A percentile compares a stretch with the other conserved stretches of the same genome.
Evolutionary conservation across 2,113 vertebrate species (phyloP).

Genomic region (Lipotes vexillifer): DNA sequence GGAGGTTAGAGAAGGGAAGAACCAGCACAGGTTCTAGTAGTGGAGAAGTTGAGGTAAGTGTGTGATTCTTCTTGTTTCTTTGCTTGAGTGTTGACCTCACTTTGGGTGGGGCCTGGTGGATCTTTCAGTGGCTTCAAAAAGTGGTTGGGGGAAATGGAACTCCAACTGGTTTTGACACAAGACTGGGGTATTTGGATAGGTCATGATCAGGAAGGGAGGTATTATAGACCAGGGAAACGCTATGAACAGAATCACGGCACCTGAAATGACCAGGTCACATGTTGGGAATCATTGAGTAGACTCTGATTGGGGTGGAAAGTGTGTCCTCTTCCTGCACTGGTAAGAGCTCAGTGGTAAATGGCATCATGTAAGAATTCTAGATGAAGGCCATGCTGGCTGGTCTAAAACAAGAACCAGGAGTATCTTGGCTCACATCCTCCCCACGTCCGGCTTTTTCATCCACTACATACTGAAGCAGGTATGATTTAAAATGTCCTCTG

Average conservation of each 20-base stretch:
- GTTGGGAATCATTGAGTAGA: not conserved
- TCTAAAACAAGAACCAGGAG: not conserved
- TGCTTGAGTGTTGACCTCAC: not conserved
- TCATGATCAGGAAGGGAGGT: not conserved
- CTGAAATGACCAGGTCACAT: not conserved
- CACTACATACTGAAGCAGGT: too few species aligned
- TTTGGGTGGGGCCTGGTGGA: not conserved
- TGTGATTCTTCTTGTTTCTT: not conserved
- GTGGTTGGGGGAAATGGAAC: not conserved
- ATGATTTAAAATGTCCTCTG: not conserved
- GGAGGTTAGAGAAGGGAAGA: not conserved
- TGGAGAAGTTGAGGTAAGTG: not conserved
- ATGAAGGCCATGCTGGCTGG: not conserved
- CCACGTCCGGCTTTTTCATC: too few species aligned
- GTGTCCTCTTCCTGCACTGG: not conserved
- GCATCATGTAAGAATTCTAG: not conserved
- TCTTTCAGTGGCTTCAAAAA: not conserved
- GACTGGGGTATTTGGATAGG: not conserved
- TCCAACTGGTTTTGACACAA: not conserved
- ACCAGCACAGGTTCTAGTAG: not conserved
- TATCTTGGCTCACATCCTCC: not conserved
- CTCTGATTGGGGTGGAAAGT: not conserved
- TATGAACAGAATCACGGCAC: not conserved
- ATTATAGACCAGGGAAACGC: not conserved
- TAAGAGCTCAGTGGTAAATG: not conserved